Evolutionary conservation across 2,888 invertebrate genomes (phyloP), one percentile per base, ranked within the genome.

Genomic region (Kuschelorhynchus macadamiae): DNA sequence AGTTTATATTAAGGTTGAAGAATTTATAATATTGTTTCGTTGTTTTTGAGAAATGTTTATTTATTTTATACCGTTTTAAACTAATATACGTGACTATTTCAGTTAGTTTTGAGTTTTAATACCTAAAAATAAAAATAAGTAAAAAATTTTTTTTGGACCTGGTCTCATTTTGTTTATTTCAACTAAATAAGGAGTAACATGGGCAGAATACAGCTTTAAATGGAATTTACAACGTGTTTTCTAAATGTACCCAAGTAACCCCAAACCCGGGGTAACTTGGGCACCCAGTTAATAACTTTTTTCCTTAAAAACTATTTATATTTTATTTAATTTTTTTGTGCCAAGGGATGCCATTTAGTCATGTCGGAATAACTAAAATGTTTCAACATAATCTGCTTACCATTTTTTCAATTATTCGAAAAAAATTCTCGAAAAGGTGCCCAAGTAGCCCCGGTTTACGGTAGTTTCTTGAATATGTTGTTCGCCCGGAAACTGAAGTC

Each of bases 11-110:
- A 7, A 20, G 36, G 17, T 53, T 17, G 20, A 7, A 36, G 8
- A 39, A 5, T 16, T 8, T 32, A 17, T 50, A 30, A 7, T 46
- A 50, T 20, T 46, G 21, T 46, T 30, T 50, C 16, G 1, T 14
- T 32, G 2, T 25, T 50, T 50, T 50, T 14, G 12, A 50, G 50
- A 50, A 50, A 50, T 25, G 30, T 25, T 50, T 32, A 25, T 50
- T 11, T 46, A 21, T 8, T 46, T 46, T 17, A 17, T 18, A 46
- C 18, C 8, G 18, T 46, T 46, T 18, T 46, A 20, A 20, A 46
- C 46, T 17, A 46, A 20, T 46, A 46, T 46, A 46, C 7, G 20
- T 46, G 9, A 18, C 11, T 18, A 46, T 18, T 46, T 46, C 21
- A 8, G 8, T 21, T 46, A 46, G 11, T 17, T 46, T 46, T 18